These are phyloP conservation scores for Thymelicus acteon DNA, from an alignment of 2,888 invertebrate species.

Conservation along the genomic window DNA sequence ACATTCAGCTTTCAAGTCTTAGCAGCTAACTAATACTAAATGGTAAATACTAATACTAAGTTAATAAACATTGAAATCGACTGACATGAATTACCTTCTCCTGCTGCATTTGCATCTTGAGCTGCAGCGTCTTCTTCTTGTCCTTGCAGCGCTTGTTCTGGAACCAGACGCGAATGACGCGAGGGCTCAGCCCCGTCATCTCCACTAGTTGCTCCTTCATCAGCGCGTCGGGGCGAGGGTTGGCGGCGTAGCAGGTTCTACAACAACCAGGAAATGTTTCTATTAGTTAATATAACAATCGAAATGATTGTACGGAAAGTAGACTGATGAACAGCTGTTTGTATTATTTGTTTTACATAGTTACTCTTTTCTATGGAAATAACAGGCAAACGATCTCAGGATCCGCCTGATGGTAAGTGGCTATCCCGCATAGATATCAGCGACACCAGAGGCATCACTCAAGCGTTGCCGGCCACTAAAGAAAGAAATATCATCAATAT, in stretches of 20 bases:
- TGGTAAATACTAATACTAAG: background rate
- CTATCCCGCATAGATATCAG: no score
- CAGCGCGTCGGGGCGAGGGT: conserved; percentile 98
- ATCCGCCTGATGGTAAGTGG: no score
- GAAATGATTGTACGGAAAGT: no score
- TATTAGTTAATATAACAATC: no score
- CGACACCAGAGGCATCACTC: no score
- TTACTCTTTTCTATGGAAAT: no score
- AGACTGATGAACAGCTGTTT: no score
- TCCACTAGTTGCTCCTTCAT: conserved; percentile 99
- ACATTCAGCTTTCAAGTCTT: no score
- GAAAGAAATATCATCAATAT: no score
- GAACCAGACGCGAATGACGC: conserved; percentile 99
- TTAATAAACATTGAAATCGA: conserved; percentile 24
- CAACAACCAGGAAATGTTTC: conserved; percentile 37
- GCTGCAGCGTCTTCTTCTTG: conserved; percentile 97
- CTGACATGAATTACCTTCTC: conserved; percentile 88
- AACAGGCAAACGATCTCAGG: no score
- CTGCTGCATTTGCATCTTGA: conserved; percentile 99
- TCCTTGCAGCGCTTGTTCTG: conserved; percentile 99
- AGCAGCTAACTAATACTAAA: background rate
- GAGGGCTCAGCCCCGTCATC: conserved; percentile 98
- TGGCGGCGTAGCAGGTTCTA: conserved; percentile 97
- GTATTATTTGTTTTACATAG: no score
- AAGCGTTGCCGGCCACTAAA: no score